phyloP scores from a whole-genome alignment of 2,888 invertebrate genomes.

The Ferrisia virgata region DNA sequence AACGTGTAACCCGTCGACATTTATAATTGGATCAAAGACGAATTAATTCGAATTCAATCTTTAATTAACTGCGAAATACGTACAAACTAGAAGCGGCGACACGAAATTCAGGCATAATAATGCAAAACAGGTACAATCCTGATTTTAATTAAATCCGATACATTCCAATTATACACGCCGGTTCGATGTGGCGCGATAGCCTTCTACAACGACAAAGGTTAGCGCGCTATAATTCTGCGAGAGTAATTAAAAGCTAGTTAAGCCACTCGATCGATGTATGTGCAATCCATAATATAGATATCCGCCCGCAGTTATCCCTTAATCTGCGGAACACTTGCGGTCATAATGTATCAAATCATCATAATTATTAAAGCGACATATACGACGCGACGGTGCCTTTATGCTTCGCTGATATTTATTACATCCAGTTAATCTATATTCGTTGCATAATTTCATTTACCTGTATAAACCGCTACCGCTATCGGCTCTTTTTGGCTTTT shows the following conservation, averaged over 20 bases:
- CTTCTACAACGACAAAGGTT: conserved; percentile 11
- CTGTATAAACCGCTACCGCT: neutral
- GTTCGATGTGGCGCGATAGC: conserved; percentile 3
- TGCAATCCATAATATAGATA: conserved; percentile 23
- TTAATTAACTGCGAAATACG: conserved; percentile 28
- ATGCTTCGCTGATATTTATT: conserved; percentile 28
- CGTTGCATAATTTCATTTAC: conserved; percentile 27
- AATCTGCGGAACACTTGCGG: conserved; percentile 28
- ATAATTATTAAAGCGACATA: conserved; percentile 25
- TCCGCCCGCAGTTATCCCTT: conserved; percentile 16
- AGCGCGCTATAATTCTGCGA: conserved; percentile 16
- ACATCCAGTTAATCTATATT: conserved; percentile 21
- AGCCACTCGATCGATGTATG: conserved; percentile 28
- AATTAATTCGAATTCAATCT: conserved; percentile 9
- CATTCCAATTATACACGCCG: conserved; percentile 22
- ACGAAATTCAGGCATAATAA: conserved; percentile 1
- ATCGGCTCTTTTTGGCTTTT: neutral
- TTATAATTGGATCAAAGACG: conserved; percentile 26
- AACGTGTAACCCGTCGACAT: neutral
- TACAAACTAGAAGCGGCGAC: neutral
- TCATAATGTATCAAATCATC: conserved; percentile 26
- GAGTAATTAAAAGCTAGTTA: conserved; percentile 30
- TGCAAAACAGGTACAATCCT: conserved; percentile 23
- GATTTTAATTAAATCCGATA: conserved; percentile 30
- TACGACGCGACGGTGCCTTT: neutral